phyloP scores from a whole-genome alignment of 2,888 invertebrate genomes.

The Bhutanitis thaidina region DNA sequence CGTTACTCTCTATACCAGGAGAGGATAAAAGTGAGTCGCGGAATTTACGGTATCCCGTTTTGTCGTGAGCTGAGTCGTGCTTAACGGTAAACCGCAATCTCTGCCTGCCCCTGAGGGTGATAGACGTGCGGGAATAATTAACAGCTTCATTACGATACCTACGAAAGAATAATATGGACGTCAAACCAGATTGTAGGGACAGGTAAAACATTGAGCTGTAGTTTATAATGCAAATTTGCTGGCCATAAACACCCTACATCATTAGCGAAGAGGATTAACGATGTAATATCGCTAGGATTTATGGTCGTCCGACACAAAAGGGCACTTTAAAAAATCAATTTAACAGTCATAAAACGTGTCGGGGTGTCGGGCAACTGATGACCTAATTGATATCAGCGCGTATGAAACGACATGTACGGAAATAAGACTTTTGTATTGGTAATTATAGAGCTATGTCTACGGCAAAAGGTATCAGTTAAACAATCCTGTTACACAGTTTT shows the following conservation, averaged over 20 bases:
- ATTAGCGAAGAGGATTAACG: conserved; percentile 5
- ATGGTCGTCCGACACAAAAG: background rate
- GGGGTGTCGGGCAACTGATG: conserved; percentile 1
- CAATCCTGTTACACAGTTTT: no score
- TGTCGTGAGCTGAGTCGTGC: no score
- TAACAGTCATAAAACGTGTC: conserved; percentile 1
- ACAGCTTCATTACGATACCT: no score
- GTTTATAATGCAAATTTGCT: conserved; percentile 1
- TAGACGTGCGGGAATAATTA: no score
- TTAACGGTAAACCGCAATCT: no score
- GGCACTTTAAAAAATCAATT: conserved; percentile 12
- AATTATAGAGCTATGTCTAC: background rate
- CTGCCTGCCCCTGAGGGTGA: no score
- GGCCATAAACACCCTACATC: background rate
- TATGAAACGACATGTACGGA: conserved; percentile 4
- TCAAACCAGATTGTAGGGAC: background rate
- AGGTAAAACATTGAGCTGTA: conserved; percentile 4
- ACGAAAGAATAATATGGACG: no score
- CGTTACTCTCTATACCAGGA: no score
- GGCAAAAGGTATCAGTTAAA: no score
- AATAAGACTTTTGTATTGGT: background rate
- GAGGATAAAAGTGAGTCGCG: no score
- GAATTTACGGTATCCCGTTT: no score
- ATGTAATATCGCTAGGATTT: conserved; percentile 6
- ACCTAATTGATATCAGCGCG: conserved; percentile 21